Evolutionary conservation across 1,140 invertebrate genomes (phyloP).

Genomic region (Drosophila prosaltans): DNA sequence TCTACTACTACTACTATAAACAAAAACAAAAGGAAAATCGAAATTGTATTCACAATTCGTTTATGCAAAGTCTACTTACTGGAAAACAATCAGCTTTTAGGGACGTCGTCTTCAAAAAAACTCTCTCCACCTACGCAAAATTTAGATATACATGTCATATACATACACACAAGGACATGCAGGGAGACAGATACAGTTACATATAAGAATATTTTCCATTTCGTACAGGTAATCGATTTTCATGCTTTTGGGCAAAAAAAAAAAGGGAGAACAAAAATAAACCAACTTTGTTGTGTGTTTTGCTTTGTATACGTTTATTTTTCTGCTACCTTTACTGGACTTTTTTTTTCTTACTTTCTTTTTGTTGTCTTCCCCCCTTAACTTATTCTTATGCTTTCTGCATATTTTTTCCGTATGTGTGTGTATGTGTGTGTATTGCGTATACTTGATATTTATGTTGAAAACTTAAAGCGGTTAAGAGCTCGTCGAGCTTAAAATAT

Average conservation of each 20-base stretch:
- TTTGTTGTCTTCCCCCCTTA: slow-evolving; percentile 34
- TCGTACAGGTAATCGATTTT: slow-evolving; percentile 79
- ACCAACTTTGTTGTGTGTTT: slow-evolving; percentile 71
- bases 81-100: slow-evolving; percentile 68
- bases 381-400: slow-evolving; percentile 47
- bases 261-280: slow-evolving; percentile 63
- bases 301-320: slow-evolving; percentile 33
- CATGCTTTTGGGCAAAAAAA: slow-evolving; percentile 66
- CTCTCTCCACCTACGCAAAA: neutral
- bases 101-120: slow-evolving; percentile 13
- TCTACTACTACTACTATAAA: slow-evolving; percentile 9
- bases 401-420: slow-evolving; percentile 26
- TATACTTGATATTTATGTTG: slow-evolving; percentile 80
- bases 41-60: slow-evolving; percentile 66
- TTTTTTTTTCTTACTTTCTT: slow-evolving; percentile 55
- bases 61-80: slow-evolving; percentile 74
- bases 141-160: slow-evolving; percentile 1
- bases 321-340: neutral
- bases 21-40: neutral
- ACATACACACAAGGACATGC: slow-evolving; percentile 21
- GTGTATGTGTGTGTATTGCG: slow-evolving; percentile 46
- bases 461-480: slow-evolving; percentile 80
- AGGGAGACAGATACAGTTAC: slow-evolving; percentile 26
- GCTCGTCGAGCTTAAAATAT: slow-evolving; percentile 76
- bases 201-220: slow-evolving; percentile 67